Percentiles rank a stretch among this genome's conserved stretches.
These are phyloP conservation scores for Dryas iulia DNA, from an alignment of 1,140 invertebrate genomes.

Conservation along the genomic window DNA sequence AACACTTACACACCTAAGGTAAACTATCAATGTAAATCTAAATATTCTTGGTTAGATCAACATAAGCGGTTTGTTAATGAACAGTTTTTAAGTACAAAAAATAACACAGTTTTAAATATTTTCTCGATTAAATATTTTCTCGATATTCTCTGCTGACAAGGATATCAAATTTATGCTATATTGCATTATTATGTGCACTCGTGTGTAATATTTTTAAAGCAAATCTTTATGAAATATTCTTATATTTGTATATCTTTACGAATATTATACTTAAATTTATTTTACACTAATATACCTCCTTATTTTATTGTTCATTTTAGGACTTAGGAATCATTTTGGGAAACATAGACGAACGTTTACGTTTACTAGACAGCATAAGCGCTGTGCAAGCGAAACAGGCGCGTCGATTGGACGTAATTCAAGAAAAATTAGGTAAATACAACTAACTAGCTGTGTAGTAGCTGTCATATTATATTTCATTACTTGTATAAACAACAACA, in stretches of 20 bases:
- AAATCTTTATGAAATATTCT: no score
- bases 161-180: no score
- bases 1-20: conserved; percentile 51
- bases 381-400: conserved; percentile 77
- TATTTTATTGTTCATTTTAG: conserved; percentile 48
- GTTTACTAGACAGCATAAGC: conserved; percentile 78
- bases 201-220: no score
- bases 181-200: no score
- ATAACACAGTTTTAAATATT: no score
- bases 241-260: no score
- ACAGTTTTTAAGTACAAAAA: no score
- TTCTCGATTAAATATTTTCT: no score
- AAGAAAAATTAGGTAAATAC: conserved; percentile 79
- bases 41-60: neutral
- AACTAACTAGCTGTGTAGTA: no score
- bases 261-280: no score
- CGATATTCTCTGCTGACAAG: no score
- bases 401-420: conserved; percentile 79
- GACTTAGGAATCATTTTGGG: conserved; percentile 69
- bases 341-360: conserved; percentile 81
- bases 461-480: neutral
- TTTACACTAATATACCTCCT: no score
- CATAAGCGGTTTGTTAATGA: neutral
- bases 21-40: neutral
- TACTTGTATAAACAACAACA: neutral